Percentiles rank a stretch among this genome's conserved stretches.
These are phyloP conservation scores for Uloborus diversus DNA, from an alignment of 1,140 invertebrate genomes.

Conservation along the genomic window DNA sequence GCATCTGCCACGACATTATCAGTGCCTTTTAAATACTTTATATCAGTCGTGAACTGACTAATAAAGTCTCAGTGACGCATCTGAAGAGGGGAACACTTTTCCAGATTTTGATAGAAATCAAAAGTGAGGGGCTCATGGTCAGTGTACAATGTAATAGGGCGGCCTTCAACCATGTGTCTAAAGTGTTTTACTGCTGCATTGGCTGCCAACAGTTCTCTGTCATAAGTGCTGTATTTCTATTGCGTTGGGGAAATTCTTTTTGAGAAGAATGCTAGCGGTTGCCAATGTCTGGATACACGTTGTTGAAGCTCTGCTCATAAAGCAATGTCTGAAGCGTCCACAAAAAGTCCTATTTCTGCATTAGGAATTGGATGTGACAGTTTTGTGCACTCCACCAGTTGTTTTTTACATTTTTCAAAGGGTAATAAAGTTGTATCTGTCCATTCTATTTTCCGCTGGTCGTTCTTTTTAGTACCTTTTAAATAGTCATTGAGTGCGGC, in stretches of 20 bases:
- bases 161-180: constrained; percentile 60
- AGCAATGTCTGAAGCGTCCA: constrained; percentile 24
- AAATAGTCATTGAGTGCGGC: constrained; percentile 26
- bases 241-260: constrained; percentile 26
- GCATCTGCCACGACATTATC: constrained; percentile 59
- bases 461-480: constrained; percentile 9
- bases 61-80: constrained; percentile 63
- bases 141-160: constrained; percentile 19
- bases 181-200: constrained; percentile 60
- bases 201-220: constrained; percentile 54
- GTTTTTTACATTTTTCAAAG: constrained; percentile 63
- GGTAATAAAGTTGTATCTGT: constrained; percentile 53
- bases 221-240: constrained; percentile 42
- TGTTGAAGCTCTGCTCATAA: not conserved
- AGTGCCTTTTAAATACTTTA: constrained; percentile 62
- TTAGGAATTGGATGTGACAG: not conserved
- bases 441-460: constrained; percentile 31
- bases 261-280: constrained; percentile 44
- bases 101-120: constrained; percentile 49
- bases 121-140: constrained; percentile 60
- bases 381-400: constrained; percentile 49
- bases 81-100: constrained; percentile 17
- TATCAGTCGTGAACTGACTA: constrained; percentile 63
- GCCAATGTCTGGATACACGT: constrained; percentile 1
- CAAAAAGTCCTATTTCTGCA: not conserved